Evolutionary conservation across 2,113 vertebrate species (phyloP).

Genomic region (Mustela nigripes): DNA sequence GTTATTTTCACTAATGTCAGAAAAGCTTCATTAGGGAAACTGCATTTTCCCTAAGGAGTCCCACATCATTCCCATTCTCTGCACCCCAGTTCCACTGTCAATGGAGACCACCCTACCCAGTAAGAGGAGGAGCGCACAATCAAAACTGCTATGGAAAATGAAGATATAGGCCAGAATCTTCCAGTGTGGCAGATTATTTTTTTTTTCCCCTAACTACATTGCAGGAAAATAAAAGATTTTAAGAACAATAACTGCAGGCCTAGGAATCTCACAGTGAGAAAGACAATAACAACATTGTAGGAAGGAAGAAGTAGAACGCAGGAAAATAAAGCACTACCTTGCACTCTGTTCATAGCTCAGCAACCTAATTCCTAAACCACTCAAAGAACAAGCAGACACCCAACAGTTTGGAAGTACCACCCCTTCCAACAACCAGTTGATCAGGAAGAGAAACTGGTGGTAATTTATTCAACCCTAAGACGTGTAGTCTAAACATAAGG

Average conservation of each 20-base stretch:
- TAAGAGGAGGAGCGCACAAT: neutral
- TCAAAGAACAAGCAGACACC: neutral
- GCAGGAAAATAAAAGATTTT: neutral
- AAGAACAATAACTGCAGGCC: neutral
- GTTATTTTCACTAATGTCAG: neutral
- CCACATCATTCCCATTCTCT: accelerated
- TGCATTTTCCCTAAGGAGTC: neutral
- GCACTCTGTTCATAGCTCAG: neutral
- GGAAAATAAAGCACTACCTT: neutral
- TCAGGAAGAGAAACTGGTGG: neutral
- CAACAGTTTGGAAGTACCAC: neutral
- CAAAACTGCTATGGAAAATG: neutral
- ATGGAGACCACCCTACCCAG: accelerated
- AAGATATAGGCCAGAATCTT: neutral
- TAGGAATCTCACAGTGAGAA: neutral
- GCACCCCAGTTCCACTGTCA: accelerated
- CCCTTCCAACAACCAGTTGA: neutral
- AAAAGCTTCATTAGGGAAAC: neutral
- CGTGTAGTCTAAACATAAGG: neutral
- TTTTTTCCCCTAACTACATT: neutral
- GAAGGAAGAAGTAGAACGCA: neutral
- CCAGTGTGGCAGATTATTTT: neutral
- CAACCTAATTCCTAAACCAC: neutral
- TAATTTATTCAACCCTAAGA: neutral
- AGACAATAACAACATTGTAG: neutral